These are phyloP conservation scores for Leucophenga varia DNA, from an alignment of 1,140 invertebrate species.

Conservation along the genomic window DNA sequence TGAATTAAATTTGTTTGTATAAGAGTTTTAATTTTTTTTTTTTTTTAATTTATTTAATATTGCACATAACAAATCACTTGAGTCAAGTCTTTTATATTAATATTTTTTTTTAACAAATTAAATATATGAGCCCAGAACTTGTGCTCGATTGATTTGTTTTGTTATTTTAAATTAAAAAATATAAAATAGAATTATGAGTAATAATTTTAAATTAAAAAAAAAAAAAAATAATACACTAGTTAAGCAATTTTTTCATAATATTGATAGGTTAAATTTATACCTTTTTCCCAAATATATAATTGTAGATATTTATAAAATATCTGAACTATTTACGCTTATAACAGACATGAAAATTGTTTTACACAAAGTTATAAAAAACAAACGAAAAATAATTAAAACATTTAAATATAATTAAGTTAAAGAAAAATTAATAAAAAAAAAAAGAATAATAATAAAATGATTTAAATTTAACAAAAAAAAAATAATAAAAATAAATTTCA, in stretches of 20 bases:
- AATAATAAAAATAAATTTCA: slow-evolving; percentile 10
- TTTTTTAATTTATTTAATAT: no score
- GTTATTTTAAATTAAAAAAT: slow-evolving; percentile 31
- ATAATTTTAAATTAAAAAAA: neutral
- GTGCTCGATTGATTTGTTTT: slow-evolving; percentile 50
- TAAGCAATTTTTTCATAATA: neutral
- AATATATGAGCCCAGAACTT: slow-evolving; percentile 51
- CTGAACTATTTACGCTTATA: slow-evolving; percentile 37
- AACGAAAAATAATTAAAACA: neutral
- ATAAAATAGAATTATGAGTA: slow-evolving; percentile 11
- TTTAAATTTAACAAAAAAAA: slow-evolving; percentile 14
- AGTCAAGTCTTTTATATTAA: slow-evolving; percentile 50
- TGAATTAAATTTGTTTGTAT: no score
- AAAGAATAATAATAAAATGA: slow-evolving; percentile 8
- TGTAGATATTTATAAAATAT: slow-evolving; percentile 15
- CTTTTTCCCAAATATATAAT: neutral
- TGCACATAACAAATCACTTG: slow-evolving; percentile 42
- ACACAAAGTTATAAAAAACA: no score
- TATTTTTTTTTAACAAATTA: slow-evolving; percentile 38
- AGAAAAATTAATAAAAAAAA: neutral
- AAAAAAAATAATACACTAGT: no score
- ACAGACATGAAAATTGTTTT: slow-evolving; percentile 11
- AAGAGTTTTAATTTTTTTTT: no score
- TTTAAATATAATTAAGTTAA: slow-evolving; percentile 4
- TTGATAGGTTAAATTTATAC: neutral